Evolutionary conservation across 2,113 vertebrate species (phyloP), one percentile per base, ranked within the genome.

Genomic region (Fulica atra): DNA sequence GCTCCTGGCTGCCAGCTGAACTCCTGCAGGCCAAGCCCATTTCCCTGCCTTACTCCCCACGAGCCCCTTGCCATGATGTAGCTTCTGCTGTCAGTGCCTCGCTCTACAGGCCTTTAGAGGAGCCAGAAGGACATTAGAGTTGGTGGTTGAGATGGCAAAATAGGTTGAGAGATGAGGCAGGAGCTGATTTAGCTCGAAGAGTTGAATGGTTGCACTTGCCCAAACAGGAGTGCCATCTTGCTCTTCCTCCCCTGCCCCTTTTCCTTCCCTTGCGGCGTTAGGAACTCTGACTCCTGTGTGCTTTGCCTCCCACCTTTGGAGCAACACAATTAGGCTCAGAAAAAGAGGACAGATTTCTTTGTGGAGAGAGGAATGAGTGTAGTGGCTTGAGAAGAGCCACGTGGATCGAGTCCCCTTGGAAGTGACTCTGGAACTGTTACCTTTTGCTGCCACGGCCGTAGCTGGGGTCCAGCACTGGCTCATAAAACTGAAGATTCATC

Each of bases 391-490:
- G 18, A 87, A 77, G 92, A 76, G 40, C 83, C 44, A 10, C 44
- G 65, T 61, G 88, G 89, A 90, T 66, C 73, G 23, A 24, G 44
- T 91, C 89, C 53, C 72, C 11, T 13, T 42, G 90, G 95, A 86
- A 76, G 76, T 46, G 79, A 92, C 76, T 74, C 35, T 18, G 17
- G 71, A 60, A 50, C 59, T 36, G 69, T 48, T 66, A 11, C 13
- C 74, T 64, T 68, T 14, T 78, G 66, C 89, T 96, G 78, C 93
- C 73, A 61, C 61, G 70, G 33, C 88, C 51, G 9, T 6, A n/a
- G 66, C 5, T 84, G 81, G 70, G 73, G 71, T 76, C 91, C 92
- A 95, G 92, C 65, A 2, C 79, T 92, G 78, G 15, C 86, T 92
- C 64, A 7, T 38, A 59, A 44, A 86, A 57, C 36, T 63, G 69